Base-by-base conservation (phyloP, 1,140 invertebrate genomes). In the Drepana arcuata region DNA sequence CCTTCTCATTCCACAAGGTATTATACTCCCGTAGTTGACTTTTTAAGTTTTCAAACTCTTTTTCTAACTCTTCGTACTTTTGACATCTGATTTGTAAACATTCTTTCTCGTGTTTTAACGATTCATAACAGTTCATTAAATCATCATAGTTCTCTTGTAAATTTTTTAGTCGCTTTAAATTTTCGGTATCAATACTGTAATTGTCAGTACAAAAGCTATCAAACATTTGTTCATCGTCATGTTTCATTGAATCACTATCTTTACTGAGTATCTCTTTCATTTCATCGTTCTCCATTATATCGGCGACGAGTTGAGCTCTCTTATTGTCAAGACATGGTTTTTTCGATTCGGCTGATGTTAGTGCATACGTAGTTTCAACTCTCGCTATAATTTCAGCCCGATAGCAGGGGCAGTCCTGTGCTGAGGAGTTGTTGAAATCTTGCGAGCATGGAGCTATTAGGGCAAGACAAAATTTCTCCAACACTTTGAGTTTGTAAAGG, bases 271-370 rank as follows among this genome's bases (percentile, higher is more conserved):
- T 70, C 59, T 78, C 69, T 62, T 72, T 75, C 56, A 82, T 74
- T 60, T 82, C 78, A 14, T 72, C 49, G 36, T 69, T 70, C 18
- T 73, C 51, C 53, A 75, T 79, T 15, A 82, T 79, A 35, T 82
- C 78, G 11, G 74, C 74, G n/a, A 74, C 63, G 10, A 82, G 51
- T 11, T 69, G 63, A 0, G 70, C 67, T 55, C 78, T 57, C 59
- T 77, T 79, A 31, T 41, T 61, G 39, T 81, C 74, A 16, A 65
- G 23, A 25, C 28, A 51, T 11, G 41, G 38, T 40, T 41, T 46
- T 25, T 43, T 46, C 5, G 33, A 27, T 37, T 70, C 62, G n/a
- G 55, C 14, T 2, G 64, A 36, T 12, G 60, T 69, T 24, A 69
- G 29, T 7, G 64, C 63, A 44, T 49, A 74, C 21, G 51, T 51